Base-by-base conservation (phyloP, 23 tunicate species). In the Halocynthia roretzi region DNA sequence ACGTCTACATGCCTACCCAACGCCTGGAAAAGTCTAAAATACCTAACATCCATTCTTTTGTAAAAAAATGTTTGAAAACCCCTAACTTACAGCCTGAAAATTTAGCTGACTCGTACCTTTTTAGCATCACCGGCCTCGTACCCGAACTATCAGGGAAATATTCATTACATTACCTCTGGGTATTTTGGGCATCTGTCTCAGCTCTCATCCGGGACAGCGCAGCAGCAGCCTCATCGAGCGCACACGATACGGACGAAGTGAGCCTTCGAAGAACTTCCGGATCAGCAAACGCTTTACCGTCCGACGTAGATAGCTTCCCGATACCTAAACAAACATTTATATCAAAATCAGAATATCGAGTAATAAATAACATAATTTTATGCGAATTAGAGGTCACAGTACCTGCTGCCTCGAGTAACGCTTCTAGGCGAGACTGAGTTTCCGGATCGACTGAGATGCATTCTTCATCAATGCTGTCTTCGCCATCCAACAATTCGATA, bases 211-310 rank as follows among this genome's bases (percentile, higher is more conserved):
- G 19, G n/a, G 78, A 74, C 14, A 74, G 56, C 4, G 78, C 67
- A 68, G 83, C 86, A 55, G 97, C 97, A 10, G 97, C 97, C 77
- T 90, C 97, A 71, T 90, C 97, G 49, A 90, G 55, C 15, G 90
- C 97, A 80, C 85, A 89, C 8, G 97, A 90, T 1, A 90, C 97
- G 50, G 97, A 82, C 7, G 97, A 90, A 15, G 87, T 80, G 6
- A 90, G 71, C 55, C 90, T 52, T 15, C 74, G 80, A 40, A 90
- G 69, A 50, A 90, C 97, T 67, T 85, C 97, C 15, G 97, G 97
- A 62, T 90, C 97, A 70, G 97, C 90, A 64, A 90, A 81, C 9
- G 91, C 90, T 81, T 90, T 90, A 22, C 97, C 97, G 83, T 90
- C 97, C 10, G 90, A 50, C 52, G 97, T 90, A 71, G 97, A 90